Base-by-base conservation (phyloP, 2,113 vertebrate genomes). In the Chloropsis cyanopogon region DNA sequence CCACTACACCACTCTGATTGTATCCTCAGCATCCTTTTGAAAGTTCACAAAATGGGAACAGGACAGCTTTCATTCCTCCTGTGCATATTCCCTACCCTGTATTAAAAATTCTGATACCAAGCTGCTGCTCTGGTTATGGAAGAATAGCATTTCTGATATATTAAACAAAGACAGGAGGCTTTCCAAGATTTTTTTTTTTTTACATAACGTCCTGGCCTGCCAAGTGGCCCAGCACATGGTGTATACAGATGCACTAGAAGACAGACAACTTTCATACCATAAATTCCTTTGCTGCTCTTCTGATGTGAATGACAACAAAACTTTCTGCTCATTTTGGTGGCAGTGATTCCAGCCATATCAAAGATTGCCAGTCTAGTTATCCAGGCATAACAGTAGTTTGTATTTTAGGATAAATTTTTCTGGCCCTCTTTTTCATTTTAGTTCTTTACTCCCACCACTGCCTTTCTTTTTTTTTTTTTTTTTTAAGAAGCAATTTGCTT, bases 151-250 rank as follows among this genome's bases (percentile, higher is more conserved):
- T 97, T 97, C 93, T 96, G 68, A 75, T 84, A 42, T 35, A 91
- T 90, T 92, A 94, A 93, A 96, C 94, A 95, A 97, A 96, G 97
- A 79, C 90, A 41, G 75, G 5, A 49, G 84, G 93, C 46, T 84
- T 96, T 92, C 93, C 91, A 94, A 83, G 86, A 77, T 47, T 54
- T 88, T 75, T 78, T 90, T 92, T 93, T 60, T 77, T 86, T 84
- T 52, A 85, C 25, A n/a, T 92, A 94, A 96, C 94, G 83, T 95
- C 87, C 53, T 94, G 50, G 92, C 72, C 96, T 97, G 96, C 97
- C 96, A 97, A 96, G 91, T 95, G 94, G 92, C 95, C 81, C 52
- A 96, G 95, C 97, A 97, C 97, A 94, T 96, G 97, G 94, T 94
- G 78, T 92, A 95, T 89, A 90, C 90, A 97, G 93, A 97, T 88